A percentile compares a stretch with the other conserved stretches of the same genome.
Evolutionary conservation across 1,140 invertebrate species (phyloP).

Genomic region (Hyposmocoma kahamanoa): DNA sequence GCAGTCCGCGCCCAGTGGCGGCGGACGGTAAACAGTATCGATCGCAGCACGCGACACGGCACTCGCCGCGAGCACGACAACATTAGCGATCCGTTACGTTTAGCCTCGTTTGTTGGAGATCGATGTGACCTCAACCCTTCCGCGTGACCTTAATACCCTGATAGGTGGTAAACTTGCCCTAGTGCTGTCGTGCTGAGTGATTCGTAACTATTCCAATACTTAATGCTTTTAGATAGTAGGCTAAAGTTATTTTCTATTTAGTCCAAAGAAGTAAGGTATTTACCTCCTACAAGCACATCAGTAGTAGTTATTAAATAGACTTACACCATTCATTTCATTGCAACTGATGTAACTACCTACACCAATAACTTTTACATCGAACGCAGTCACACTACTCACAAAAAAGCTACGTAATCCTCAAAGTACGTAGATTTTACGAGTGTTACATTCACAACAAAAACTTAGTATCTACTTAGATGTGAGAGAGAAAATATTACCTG

Average conservation of each 20-base stretch:
- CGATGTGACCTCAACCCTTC: background rate
- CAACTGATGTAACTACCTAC: too few species aligned
- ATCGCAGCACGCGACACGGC: background rate
- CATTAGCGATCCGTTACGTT: background rate
- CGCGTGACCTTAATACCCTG: background rate
- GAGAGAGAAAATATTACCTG: too few species aligned
- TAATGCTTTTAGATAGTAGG: too few species aligned
- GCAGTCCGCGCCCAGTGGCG: background rate
- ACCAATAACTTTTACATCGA: too few species aligned
- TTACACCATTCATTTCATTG: too few species aligned
- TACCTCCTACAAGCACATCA: background rate
- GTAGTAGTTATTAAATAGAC: background rate
- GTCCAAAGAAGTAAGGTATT: background rate
- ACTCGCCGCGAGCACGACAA: background rate
- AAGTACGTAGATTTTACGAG: too few species aligned
- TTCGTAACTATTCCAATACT: background rate
- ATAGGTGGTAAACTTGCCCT: background rate
- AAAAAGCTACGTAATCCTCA: too few species aligned
- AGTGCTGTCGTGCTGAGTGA: background rate
- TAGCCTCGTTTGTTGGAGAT: too few species aligned
- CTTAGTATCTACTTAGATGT: too few species aligned
- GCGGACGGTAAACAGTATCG: constrained; percentile 1
- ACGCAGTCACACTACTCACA: too few species aligned
- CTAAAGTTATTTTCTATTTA: background rate
- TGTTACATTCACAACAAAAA: too few species aligned